These are phyloP conservation scores for Hepsetus odoe DNA, from an alignment of 2,113 vertebrate genomes.

Conservation along the genomic window DNA sequence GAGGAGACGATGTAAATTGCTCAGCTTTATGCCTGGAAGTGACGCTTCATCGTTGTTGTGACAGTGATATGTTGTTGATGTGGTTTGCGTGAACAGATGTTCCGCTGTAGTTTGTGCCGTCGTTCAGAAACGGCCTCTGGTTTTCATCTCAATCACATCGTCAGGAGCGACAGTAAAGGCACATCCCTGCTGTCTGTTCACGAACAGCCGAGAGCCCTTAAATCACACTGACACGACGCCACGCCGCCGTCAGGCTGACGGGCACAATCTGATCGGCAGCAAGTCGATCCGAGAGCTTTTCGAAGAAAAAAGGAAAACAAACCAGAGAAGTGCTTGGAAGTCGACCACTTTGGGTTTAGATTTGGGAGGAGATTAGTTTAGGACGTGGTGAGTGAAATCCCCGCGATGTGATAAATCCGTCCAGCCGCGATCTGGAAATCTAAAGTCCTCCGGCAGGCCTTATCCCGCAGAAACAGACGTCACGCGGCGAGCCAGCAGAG, in stretches of 20 bases:
- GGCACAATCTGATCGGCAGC: background rate
- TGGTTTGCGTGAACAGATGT: too few relatives aligned
- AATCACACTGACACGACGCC: background rate
- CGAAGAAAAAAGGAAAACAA: background rate
- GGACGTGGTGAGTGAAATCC: background rate
- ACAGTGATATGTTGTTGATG: too few relatives aligned
- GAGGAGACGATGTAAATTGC: too few relatives aligned
- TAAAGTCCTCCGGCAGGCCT: slow-evolving; percentile 38
- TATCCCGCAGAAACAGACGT: slow-evolving; percentile 40
- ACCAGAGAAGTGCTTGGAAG: background rate
- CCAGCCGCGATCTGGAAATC: slow-evolving; percentile 37
- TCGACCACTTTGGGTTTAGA: background rate
- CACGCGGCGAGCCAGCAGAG: background rate
- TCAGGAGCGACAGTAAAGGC: background rate
- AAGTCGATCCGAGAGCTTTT: background rate
- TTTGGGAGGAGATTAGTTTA: background rate
- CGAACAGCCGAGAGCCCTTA: background rate
- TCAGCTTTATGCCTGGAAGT: too few relatives aligned
- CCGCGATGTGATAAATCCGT: slow-evolving; percentile 29
- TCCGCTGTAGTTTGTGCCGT: too few relatives aligned
- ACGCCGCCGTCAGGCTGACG: background rate
- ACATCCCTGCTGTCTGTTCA: background rate
- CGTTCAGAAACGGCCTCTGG: too few relatives aligned
- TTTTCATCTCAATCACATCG: too few relatives aligned
- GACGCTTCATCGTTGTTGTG: too few relatives aligned